Percentiles rank a stretch among this genome's conserved stretches.
Conservation (phyloP, 2,888 invertebrate genomes). For the Autographa pulchrina region DNA sequence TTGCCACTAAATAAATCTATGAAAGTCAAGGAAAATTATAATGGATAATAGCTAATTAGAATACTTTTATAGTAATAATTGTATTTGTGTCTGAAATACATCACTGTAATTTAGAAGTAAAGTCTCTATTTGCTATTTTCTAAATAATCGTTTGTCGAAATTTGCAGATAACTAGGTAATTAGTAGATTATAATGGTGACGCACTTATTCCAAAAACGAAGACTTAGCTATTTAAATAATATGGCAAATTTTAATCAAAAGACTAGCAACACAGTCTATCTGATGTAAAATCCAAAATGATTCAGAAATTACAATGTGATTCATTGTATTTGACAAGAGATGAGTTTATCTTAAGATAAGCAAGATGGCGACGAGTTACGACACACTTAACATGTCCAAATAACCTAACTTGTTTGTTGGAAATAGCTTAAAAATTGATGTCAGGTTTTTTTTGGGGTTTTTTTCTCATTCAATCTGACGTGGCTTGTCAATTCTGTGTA, state of each 20-base stretch:
- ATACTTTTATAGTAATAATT: too few relatives aligned
- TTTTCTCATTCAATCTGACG: not conserved
- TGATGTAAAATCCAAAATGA: constrained; percentile 51
- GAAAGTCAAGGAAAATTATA: too few relatives aligned
- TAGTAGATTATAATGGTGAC: too few relatives aligned
- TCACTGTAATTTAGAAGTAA: too few relatives aligned
- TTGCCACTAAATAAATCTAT: not conserved
- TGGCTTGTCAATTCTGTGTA: not conserved
- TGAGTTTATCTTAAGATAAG: constrained; percentile 46
- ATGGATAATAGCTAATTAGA: too few relatives aligned
- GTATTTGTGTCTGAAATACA: too few relatives aligned
- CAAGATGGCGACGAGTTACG: constrained; percentile 26
- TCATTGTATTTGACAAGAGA: constrained; percentile 54
- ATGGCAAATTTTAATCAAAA: not conserved
- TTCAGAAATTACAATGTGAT: constrained; percentile 65
- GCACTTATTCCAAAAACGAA: too few relatives aligned
- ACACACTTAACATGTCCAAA: constrained; percentile 49
- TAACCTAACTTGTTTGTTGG: constrained; percentile 37
- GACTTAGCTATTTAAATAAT: too few relatives aligned
- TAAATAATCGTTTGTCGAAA: too few relatives aligned
- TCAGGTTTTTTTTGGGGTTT: not conserved
- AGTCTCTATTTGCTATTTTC: too few relatives aligned
- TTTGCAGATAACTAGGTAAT: too few relatives aligned
- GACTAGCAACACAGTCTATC: constrained; percentile 28
- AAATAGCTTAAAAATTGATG: constrained; percentile 10